These are phyloP conservation scores for Zonitis immaculata DNA, from an alignment of 2,888 invertebrate genomes.

Conservation along the genomic window DNA sequence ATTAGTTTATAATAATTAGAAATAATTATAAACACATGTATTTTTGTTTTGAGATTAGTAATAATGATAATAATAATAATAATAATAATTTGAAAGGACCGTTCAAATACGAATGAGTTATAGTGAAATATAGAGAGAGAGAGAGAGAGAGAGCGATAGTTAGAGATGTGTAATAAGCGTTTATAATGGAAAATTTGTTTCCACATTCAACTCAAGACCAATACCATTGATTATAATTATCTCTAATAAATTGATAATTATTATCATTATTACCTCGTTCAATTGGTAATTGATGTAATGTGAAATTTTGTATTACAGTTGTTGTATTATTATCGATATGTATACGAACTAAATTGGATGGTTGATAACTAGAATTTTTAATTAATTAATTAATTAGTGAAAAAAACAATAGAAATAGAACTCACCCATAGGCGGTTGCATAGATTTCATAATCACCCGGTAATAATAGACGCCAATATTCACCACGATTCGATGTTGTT, in stretches of 20 bases:
- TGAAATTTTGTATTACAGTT: constrained; percentile 49
- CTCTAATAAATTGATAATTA: constrained; percentile 21
- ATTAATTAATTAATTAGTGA: too few relatives aligned
- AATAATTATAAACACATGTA: constrained; percentile 18
- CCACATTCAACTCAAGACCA: too few relatives aligned
- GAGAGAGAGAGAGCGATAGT: neutral
- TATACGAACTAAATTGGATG: constrained; percentile 47
- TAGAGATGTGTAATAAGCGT: too few relatives aligned
- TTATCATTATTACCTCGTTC: constrained; percentile 32
- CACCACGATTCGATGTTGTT: constrained; percentile 73
- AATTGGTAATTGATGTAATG: constrained; percentile 37
- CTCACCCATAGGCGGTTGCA: constrained; percentile 69
- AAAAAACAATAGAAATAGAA: neutral
- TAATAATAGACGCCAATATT: constrained; percentile 89
- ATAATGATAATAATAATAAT: neutral
- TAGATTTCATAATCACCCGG: constrained; percentile 81
- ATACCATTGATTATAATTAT: constrained; percentile 28
- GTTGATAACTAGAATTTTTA: constrained; percentile 55
- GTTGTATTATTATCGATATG: constrained; percentile 45
- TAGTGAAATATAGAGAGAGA: neutral
- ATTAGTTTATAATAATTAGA: constrained; percentile 9
- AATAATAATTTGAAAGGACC: too few relatives aligned
- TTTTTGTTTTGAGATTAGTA: constrained; percentile 1
- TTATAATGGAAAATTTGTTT: too few relatives aligned
- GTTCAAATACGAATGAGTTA: too few relatives aligned